Percentiles rank a stretch among this genome's conserved stretches.
Evolutionary conservation across 2,888 invertebrate species (phyloP).

Genomic region (Fissipunctia ypsillon): DNA sequence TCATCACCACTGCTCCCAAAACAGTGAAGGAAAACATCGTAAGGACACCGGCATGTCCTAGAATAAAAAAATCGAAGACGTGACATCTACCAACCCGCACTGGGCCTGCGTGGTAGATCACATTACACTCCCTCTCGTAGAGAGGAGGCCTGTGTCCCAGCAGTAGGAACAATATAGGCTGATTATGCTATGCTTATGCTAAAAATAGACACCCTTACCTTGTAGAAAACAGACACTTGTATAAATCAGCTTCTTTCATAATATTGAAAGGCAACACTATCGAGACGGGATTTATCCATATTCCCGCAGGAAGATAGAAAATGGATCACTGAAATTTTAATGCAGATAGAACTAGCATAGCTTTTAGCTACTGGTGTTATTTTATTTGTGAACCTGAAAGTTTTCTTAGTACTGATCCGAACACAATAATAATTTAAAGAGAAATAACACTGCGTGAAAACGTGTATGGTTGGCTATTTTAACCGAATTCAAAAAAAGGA

Average conservation of each 20-base stretch:
- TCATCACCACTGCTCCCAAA: too few species aligned
- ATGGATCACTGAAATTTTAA: slow-evolving; percentile 54
- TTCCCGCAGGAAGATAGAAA: slow-evolving; percentile 45
- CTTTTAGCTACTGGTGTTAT: slow-evolving; percentile 27
- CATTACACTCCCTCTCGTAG: too few species aligned
- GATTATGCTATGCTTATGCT: too few species aligned
- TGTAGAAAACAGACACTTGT: neutral
- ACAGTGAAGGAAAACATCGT: too few species aligned
- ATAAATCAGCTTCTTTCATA: slow-evolving; percentile 34
- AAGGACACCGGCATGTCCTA: too few species aligned
- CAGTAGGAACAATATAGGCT: too few species aligned
- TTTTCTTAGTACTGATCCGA: neutral
- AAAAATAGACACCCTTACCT: neutral
- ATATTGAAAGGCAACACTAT: slow-evolving; percentile 49
- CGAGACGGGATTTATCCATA: slow-evolving; percentile 43
- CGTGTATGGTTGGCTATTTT: neutral
- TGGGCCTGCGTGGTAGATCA: too few species aligned
- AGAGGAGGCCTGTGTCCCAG: too few species aligned
- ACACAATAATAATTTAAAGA: neutral
- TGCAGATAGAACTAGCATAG: slow-evolving; percentile 43
- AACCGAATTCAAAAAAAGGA: too few species aligned
- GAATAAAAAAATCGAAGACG: too few species aligned
- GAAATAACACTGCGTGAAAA: neutral
- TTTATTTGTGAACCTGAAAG: slow-evolving; percentile 21
- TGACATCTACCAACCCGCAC: too few species aligned